These are phyloP conservation scores for Hemiprocne comata DNA, from an alignment of 2,113 vertebrate species.

Conservation along the genomic window DNA sequence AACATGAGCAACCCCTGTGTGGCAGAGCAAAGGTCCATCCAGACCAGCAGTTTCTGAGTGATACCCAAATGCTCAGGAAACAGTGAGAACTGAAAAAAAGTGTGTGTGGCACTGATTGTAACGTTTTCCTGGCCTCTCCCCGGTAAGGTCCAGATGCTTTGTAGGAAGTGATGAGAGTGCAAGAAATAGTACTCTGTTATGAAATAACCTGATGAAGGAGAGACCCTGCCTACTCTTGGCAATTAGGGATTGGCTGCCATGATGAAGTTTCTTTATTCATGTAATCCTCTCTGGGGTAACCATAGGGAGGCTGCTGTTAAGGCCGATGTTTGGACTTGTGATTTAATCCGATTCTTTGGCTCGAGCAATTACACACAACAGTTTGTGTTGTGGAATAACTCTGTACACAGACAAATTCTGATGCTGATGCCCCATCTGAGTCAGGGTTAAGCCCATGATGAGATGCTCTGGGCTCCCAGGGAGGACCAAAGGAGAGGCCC, in stretches of 20 bases:
- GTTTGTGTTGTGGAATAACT: slow-evolving; percentile 8
- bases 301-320: not conserved
- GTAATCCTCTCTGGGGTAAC: slow-evolving; percentile 41
- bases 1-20: not conserved
- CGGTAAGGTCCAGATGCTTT: not conserved
- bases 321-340: not conserved
- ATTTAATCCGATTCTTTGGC: not conserved
- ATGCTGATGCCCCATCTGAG: not conserved
- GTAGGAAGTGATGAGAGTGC: not conserved
- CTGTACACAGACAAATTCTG: not conserved
- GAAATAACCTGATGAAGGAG: not conserved
- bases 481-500: not conserved
- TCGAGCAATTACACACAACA: not conserved
- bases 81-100: not conserved
- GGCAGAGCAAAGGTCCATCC: not conserved
- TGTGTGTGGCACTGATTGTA: not conserved
- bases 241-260: not conserved
- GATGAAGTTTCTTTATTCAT: slow-evolving; percentile 40
- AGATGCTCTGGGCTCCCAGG: not conserved
- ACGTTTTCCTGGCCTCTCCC: not conserved
- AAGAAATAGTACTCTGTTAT: not conserved
- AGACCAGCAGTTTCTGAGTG: not conserved
- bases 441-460: not conserved
- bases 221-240: not conserved
- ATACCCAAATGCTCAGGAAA: not conserved